Evolutionary conservation across 1,140 invertebrate species (phyloP).

Genomic region (Gonioctena quinquepunctata): DNA sequence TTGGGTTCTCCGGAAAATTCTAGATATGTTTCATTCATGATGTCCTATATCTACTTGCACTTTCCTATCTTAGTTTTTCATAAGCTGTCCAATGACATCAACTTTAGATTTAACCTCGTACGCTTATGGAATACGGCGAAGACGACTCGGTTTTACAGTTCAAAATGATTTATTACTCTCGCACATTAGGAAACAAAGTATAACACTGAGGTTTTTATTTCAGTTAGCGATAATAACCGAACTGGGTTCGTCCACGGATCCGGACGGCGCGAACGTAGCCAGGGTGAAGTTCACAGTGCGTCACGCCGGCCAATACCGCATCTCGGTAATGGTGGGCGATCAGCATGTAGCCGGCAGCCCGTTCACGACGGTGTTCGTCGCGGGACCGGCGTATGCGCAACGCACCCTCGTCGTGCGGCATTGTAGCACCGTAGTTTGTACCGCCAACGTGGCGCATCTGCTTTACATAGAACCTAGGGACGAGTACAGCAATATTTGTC

Average conservation of each 20-base stretch:
- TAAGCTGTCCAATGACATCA: no score
- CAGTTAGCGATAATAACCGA: conserved; percentile 78
- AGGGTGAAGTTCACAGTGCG: conserved; percentile 90
- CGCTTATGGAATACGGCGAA: no score
- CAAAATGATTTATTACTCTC: no score
- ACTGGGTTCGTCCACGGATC: conserved; percentile 82
- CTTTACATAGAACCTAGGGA: conserved; percentile 87
- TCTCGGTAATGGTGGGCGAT: conserved; percentile 80
- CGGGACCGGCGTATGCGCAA: conserved; percentile 79
- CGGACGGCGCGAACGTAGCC: conserved; percentile 80
- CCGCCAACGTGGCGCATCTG: conserved; percentile 73
- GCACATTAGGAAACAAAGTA: no score
- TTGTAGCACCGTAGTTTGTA: conserved; percentile 85
- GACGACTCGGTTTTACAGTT: no score
- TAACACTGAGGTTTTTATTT: neutral
- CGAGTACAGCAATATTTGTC: conserved; percentile 85
- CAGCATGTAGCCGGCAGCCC: conserved; percentile 65
- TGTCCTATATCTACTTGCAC: no score
- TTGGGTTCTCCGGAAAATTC: no score
- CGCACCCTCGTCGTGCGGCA: conserved; percentile 85
- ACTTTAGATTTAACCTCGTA: no score
- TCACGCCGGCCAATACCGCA: conserved; percentile 84
- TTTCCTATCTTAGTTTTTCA: no score
- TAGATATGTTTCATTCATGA: no score
- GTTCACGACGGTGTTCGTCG: conserved; percentile 63